Base-by-base conservation (phyloP, 1,140 invertebrate species). In the Diplogasteroides magnus region DNA sequence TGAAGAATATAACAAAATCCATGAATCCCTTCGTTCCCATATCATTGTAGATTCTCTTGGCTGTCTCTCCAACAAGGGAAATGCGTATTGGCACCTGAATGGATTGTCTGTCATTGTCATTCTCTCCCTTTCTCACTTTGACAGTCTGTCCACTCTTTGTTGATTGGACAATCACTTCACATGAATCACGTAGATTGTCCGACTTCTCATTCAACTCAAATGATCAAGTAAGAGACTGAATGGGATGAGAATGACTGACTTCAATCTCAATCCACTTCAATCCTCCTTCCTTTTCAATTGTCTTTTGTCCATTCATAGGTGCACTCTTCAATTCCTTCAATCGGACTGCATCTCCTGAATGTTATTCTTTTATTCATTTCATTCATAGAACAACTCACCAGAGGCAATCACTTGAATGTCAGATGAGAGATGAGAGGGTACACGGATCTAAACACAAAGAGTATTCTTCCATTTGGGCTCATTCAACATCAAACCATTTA, bases 81-180 rank as follows among this genome's bases (percentile, higher is more conserved):
- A 60, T 28, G 3, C 23, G 3, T 13, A 25, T 23, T 11, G 59
- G 59, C 11, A 25, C 13, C 48, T n/a, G 48, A 14, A 56, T n/a
- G n/a, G n/a, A 56, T n/a, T n/a, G 13, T 56, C n/a, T 56, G 48
- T 56, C n/a, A 56, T n/a, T 14, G 48, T 56, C 13, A 56, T n/a
- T n/a, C 48, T 13, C 48, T n/a, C 13, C 13, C n/a, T 14, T 2
- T 57, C 28, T 19, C 25, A n/a, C 32, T 37, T 63, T 26, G 59
- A 61, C 68, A 28, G 59, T 70, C 19, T 31, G 57, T 2, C 63
- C 68, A 26, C 59, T 61, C 23, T 70, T 70, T 27, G 56, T 31
- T 71, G 31, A n/a, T 63, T 66, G 2, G 32, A 31, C n/a, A 67
- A 29, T 48, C 6, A 48, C 19, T 19, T 11, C 37, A 48, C 37